Percentiles rank a stretch among this genome's conserved stretches.
Conservation (phyloP, 2,888 invertebrate genomes). For the Rhimphoctona megacephalus region DNA sequence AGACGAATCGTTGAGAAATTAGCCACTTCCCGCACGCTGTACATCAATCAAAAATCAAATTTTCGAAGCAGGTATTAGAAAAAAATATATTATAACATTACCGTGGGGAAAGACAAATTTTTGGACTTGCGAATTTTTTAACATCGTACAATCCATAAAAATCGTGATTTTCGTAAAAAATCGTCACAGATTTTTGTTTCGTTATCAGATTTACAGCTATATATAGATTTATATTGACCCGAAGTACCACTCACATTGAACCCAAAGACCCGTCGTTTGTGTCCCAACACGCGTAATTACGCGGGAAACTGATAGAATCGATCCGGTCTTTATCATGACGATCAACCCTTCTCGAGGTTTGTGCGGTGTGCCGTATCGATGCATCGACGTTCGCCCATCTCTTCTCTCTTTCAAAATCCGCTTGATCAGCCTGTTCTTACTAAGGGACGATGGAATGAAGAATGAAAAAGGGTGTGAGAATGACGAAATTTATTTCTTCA, state of each 20-base stretch:
- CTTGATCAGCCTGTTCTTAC: constrained; percentile 72
- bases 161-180: background rate
- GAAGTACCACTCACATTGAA: constrained; percentile 70
- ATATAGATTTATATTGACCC: background rate
- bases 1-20: too few relatives aligned
- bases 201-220: background rate
- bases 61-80: too few relatives aligned
- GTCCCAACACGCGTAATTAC: constrained; percentile 84
- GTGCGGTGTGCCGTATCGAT: constrained; percentile 82
- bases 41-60: too few relatives aligned
- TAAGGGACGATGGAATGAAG: background rate
- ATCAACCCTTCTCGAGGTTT: constrained; percentile 80
- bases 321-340: constrained; percentile 78
- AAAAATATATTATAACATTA: too few relatives aligned
- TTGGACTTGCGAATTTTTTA: background rate
- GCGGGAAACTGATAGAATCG: constrained; percentile 83
- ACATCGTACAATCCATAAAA: background rate
- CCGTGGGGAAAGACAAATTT: too few relatives aligned
- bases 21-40: too few relatives aligned
- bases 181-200: background rate
- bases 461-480: constrained; percentile 71
- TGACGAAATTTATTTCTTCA: constrained; percentile 15
- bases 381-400: constrained; percentile 75
- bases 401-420: constrained; percentile 62
- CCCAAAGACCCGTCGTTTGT: constrained; percentile 71